Percentiles rank a stretch among this genome's conserved stretches.
Conservation (phyloP, 2,888 invertebrate species). For the Drosophila kambysellisi region DNA sequence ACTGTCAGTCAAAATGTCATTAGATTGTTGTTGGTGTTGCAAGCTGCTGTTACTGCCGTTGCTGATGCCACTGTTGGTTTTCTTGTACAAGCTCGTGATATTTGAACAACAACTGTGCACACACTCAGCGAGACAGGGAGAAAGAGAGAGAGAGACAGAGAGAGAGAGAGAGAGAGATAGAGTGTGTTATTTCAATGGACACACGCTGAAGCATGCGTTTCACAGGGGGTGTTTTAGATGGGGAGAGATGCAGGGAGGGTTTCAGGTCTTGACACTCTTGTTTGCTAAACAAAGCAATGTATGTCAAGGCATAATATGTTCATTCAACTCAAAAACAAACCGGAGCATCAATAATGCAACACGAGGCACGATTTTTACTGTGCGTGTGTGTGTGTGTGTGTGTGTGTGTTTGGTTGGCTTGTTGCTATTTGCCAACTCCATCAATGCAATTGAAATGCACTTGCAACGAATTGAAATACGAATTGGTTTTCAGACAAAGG, state of each 20-base stretch:
- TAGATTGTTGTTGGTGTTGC: conserved; percentile 57
- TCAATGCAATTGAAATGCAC: conserved; percentile 73
- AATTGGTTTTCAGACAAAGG: conserved; percentile 34
- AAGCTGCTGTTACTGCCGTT: conserved; percentile 40
- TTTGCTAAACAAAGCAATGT: conserved; percentile 78
- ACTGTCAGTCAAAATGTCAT: conserved; percentile 40
- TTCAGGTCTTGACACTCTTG: conserved; percentile 73
- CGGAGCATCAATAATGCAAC: conserved; percentile 73
- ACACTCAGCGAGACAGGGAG: conserved; percentile 14
- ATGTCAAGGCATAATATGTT: conserved; percentile 79
- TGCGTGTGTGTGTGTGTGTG: background rate
- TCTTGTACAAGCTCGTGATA: conserved; percentile 76
- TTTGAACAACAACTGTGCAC: conserved; percentile 74
- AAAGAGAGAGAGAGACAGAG: background rate
- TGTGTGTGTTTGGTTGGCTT: conserved; percentile 3
- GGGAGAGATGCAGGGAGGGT: conserved; percentile 1
- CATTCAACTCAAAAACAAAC: conserved; percentile 75
- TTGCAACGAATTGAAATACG: conserved; percentile 54
- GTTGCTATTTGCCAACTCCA: conserved; percentile 68
- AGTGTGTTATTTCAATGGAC: conserved; percentile 48
- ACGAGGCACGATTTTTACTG: conserved; percentile 43
- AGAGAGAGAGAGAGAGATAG: conserved; percentile 1
- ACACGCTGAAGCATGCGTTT: conserved; percentile 19
- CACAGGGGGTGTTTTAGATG: background rate
- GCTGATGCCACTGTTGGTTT: conserved; percentile 69